These are phyloP conservation scores for Nibea albiflora DNA, from an alignment of 2,113 vertebrate species.

Conservation along the genomic window DNA sequence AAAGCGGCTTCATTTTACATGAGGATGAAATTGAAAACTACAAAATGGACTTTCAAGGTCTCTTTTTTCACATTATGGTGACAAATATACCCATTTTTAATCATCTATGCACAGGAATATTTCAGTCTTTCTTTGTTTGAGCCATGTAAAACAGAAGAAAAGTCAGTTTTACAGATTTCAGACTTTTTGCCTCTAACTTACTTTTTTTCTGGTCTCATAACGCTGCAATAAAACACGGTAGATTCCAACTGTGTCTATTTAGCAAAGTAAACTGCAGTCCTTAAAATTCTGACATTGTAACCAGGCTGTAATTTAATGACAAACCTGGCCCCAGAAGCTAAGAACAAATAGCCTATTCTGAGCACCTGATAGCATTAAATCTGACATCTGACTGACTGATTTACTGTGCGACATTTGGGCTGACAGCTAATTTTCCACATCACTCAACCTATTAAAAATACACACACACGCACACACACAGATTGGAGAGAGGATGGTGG, in stretches of 20 bases:
- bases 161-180: no score
- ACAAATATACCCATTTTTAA: neutral
- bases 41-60: no score
- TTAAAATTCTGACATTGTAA: neutral
- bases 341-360: neutral
- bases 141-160: no score
- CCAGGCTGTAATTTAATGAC: neutral
- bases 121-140: no score
- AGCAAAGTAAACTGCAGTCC: neutral
- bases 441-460: conserved; percentile 30
- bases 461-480: conserved; percentile 12
- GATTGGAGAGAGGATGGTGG: neutral
- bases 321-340: neutral
- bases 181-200: no score
- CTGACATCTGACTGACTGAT: conserved; percentile 22
- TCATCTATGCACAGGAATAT: neutral
- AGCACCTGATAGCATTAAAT: neutral
- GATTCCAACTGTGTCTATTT: neutral
- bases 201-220: neutral
- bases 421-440: conserved; percentile 62
- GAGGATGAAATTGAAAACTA: neutral
- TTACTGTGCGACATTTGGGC: conserved; percentile 32
- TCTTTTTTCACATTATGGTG: neutral
- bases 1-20: neutral
- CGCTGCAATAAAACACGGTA: neutral